Base-by-base conservation (phyloP, 2,888 invertebrate genomes). In the Pegoplata infirma region DNA sequence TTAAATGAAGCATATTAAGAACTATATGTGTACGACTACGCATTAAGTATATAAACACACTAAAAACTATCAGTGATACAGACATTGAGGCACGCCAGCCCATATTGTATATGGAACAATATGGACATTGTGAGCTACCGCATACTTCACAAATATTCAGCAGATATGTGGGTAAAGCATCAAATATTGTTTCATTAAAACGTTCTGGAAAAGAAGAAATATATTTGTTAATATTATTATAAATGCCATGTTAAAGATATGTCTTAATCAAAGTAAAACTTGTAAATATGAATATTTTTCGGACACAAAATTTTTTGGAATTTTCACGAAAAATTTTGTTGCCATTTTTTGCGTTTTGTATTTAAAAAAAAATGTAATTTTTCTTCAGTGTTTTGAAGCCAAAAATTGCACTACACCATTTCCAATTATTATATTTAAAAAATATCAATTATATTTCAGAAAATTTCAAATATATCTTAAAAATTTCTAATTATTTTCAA, bases 91-190 rank as follows among this genome's bases (percentile, higher is more conserved):
- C 81, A 21, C 86, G 87, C 84, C 88, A 88, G 66, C 88, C 87
- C 78, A 88, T 81, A 89, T 96, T 96, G 90, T 96, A 96, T 82
- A 96, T 95, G 61, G 95, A 93, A 89, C 97, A 97, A 90, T 97
- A 97, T 0, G 97, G 97, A 87, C 97, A 97, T 88, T 97, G 97
- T 51, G 97, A 97, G 64, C 97, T 97, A 75, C 97, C 97, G 88
- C 97, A 97, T 6, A 97, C 97, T 88, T 97, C 97, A 89, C 97
- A 97, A 82, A 97, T 97, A 89, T 97, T 97, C 76, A 97, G 91
- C 23, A 95, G 91, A 90, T 96, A 97, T 0, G 96, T 95, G 16
- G 96, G 94, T 56, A 96, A 91, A 2, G 96, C 93, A 90, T 97
- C 96, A 88, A 96, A 96, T 89, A 97, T 95, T 0, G 95, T 94